Evolutionary conservation across 2,888 invertebrate genomes (phyloP).

Genomic region (Axea sp.): DNA sequence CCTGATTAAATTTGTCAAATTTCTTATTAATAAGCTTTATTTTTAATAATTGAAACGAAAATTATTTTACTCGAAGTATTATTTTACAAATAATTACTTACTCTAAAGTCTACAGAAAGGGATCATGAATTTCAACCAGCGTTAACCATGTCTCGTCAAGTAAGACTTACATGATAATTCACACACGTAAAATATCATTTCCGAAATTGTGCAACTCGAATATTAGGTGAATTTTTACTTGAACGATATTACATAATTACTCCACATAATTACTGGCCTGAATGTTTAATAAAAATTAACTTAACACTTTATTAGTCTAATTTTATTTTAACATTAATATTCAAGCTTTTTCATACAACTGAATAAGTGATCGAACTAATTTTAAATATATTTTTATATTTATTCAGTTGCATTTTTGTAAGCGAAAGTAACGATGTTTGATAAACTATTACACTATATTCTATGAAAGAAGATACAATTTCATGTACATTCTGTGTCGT

Average conservation of each 20-base stretch:
- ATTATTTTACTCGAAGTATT: no score
- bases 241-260: constrained; percentile 8
- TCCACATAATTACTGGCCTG: constrained; percentile 2
- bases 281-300: constrained; percentile 21
- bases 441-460: no score
- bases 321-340: constrained; percentile 22
- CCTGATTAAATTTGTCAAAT: no score
- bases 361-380: no score
- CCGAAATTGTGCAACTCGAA: background rate
- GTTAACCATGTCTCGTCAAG: background rate
- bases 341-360: no score
- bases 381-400: no score
- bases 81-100: no score
- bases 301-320: constrained; percentile 9
- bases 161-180: constrained; percentile 8
- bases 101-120: no score
- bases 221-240: constrained; percentile 8
- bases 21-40: no score
- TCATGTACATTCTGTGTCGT: background rate
- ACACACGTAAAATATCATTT: constrained; percentile 23
- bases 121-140: background rate
- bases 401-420: no score
- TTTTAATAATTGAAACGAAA: no score
- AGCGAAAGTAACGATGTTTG: no score
- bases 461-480: background rate